Evolutionary conservation across 2,113 vertebrate species (phyloP).

Genomic region (Halcyon senegalensis): DNA sequence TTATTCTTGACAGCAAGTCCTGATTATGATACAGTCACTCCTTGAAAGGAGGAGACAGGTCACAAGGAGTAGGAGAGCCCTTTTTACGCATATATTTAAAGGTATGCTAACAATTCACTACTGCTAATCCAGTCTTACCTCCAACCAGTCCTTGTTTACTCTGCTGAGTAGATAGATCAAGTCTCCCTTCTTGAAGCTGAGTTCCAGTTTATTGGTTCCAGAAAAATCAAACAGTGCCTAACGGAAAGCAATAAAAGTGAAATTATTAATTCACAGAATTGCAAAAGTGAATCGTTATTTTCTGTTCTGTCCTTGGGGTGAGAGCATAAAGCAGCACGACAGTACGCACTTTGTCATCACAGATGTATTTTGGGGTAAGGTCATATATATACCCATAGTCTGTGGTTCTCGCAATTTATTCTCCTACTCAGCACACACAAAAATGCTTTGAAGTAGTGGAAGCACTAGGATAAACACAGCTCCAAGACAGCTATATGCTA

Average conservation of each 20-base stretch:
- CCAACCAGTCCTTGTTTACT: conserved; percentile 95
- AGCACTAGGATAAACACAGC: background rate
- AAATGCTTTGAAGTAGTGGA: background rate
- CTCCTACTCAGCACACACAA: background rate
- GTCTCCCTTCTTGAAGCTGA: conserved; percentile 89
- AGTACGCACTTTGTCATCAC: background rate
- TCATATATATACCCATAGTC: background rate
- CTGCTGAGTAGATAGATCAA: conserved; percentile 93
- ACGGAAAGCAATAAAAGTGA: background rate
- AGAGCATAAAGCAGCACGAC: background rate
- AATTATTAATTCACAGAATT: background rate
- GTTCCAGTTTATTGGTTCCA: conserved; percentile 85
- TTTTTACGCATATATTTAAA: background rate
- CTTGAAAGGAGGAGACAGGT: background rate
- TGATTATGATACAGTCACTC: background rate
- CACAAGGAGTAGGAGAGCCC: background rate
- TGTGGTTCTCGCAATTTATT: background rate
- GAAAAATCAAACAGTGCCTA: conserved; percentile 94
- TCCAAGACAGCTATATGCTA: background rate
- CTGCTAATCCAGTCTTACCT: conserved; percentile 78
- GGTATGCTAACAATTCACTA: background rate
- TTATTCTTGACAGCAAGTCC: background rate
- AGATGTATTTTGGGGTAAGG: background rate
- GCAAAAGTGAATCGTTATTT: background rate
- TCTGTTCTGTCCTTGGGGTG: background rate